Percentiles rank a stretch among this genome's conserved stretches.
phyloP scores from a whole-genome alignment of 2,888 invertebrate species.

The Volucella inflata region DNA sequence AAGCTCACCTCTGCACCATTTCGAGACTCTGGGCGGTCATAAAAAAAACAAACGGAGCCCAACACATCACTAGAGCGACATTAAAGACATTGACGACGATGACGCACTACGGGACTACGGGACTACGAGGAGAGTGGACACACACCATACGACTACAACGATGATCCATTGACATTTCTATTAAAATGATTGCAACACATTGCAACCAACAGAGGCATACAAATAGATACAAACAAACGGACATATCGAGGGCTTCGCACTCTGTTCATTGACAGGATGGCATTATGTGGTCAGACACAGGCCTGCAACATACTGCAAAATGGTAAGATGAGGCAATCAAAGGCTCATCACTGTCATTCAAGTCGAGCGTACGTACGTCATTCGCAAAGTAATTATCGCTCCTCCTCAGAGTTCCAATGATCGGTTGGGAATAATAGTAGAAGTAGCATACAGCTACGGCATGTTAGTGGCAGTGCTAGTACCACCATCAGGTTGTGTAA shows the following conservation, averaged over 20 bases:
- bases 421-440: constrained; percentile 6
- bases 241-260: constrained; percentile 58
- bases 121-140: constrained; percentile 22
- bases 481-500: constrained; percentile 49
- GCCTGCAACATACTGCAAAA: constrained; percentile 21
- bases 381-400: constrained; percentile 73
- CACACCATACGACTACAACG: constrained; percentile 1
- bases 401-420: constrained; percentile 28
- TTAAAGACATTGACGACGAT: constrained; percentile 10
- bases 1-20: constrained; percentile 50
- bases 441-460: constrained; percentile 19
- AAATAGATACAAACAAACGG: constrained; percentile 29
- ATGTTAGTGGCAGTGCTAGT: neutral
- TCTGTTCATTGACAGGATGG: constrained; percentile 57
- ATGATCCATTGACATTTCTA: constrained; percentile 75
- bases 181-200: constrained; percentile 73
- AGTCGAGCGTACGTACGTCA: constrained; percentile 70
- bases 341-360: constrained; percentile 74
- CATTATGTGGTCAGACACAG: constrained; percentile 53
- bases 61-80: constrained; percentile 47
- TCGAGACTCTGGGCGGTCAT: constrained; percentile 42
- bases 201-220: constrained; percentile 1
- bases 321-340: constrained; percentile 74
- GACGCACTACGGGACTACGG: constrained; percentile 41
- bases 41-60: constrained; percentile 68